Base-by-base conservation (phyloP, 92 coral and sea anemone genomes). In the Actinernus sp. region DNA sequence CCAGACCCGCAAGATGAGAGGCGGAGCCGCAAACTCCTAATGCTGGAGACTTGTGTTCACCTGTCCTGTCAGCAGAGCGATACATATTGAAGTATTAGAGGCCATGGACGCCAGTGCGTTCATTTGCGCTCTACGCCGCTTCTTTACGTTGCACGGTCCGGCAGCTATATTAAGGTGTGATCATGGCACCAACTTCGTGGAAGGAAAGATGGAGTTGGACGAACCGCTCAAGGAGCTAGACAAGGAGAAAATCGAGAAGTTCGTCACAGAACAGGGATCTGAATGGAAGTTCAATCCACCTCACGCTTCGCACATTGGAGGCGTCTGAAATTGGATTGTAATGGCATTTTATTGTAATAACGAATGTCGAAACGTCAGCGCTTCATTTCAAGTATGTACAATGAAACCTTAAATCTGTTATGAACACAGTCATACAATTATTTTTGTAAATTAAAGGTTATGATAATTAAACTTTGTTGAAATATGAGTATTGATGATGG, bases 121-220 rank as follows among this genome's bases (percentile, higher is more conserved):
- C 69, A 61, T 73, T 31, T 73, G 71, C 33, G 80, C 71, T 13
- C 58, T 73, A 34, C 38, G 81, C 18, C 31, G 63, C 18, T 62
- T 74, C 64, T 63, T 47, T 65, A 55, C 82, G 23, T 13, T 74
- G 19, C 73, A 55, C 9, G 73, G 82, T 4, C 82, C 73, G 10
- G 63, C 54, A 1, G 12, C 52, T 5, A 43, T 37, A 14, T 58
- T 71, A 6, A 27, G 68, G 55, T 50, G 74, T 37, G 64, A 50
- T 52, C 49, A 61, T 21, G 69, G 69, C 2, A 75, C 82, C n/a
- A 75, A 63, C 47, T 63, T 64, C 25, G 50, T 75, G n/a, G 74
- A 64, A 16, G 74, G 74, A 53, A 75, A 52, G 61, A 25, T 65
- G 12, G 82, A 75, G 50, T 37, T 73, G 33, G 62, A 61, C 17